phyloP scores from a whole-genome alignment of 37 sponge, comb jelly and placozoan genomes.

The Cladorhizidae sp. region DNA sequence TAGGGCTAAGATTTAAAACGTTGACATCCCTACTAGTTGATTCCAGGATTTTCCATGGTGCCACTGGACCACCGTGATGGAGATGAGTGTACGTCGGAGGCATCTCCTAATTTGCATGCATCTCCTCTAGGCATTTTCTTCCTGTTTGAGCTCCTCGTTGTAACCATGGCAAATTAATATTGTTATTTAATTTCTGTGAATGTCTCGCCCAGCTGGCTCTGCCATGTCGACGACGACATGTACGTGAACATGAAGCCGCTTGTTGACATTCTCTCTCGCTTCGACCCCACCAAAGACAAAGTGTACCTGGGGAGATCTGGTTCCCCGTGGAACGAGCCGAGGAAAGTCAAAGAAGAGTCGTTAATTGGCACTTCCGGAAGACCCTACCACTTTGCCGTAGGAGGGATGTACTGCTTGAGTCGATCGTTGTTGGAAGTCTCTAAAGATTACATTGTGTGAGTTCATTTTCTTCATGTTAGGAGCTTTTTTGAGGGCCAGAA shows the following conservation, averaged over 20 bases:
- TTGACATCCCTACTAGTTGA: too few species aligned
- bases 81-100: too few species aligned
- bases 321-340: slow-evolving; percentile 22
- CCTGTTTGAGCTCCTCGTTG: too few species aligned
- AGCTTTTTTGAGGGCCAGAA: neutral
- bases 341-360: slow-evolving; percentile 26
- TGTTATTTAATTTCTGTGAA: neutral
- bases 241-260: slow-evolving; percentile 29
- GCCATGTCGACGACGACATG: slow-evolving; percentile 67
- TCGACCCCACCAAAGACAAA: slow-evolving; percentile 49
- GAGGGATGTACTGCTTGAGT: slow-evolving; percentile 64
- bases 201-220: slow-evolving; percentile 56
- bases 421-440: slow-evolving; percentile 38
- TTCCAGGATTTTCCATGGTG: too few species aligned
- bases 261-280: slow-evolving; percentile 18
- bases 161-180: too few species aligned
- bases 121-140: too few species aligned
- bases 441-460: slow-evolving; percentile 49
- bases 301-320: slow-evolving; percentile 59
- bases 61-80: too few species aligned
- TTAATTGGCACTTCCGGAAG: slow-evolving; percentile 8
- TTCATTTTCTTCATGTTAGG: neutral
- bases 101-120: too few species aligned
- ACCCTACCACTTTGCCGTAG: slow-evolving; percentile 65
- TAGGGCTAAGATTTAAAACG: too few species aligned